Conservation (phyloP, 2,888 invertebrate species). For the Ommatoiulus sabulosus region DNA sequence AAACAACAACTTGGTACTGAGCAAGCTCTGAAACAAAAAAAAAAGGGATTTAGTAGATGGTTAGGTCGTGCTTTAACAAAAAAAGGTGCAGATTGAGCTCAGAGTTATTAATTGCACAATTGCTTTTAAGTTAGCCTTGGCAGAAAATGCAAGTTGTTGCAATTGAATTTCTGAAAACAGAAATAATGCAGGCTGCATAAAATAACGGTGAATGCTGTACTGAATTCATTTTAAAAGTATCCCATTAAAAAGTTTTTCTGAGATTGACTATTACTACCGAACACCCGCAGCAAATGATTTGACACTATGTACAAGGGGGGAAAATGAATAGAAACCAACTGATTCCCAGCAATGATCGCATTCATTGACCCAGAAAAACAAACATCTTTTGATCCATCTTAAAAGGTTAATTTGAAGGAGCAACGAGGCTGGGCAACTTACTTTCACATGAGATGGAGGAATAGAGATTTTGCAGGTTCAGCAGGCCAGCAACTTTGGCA, state of each 20-base stretch:
- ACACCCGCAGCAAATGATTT: not conserved
- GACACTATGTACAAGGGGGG: not conserved
- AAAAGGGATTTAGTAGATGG: not conserved
- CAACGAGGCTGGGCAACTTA: not conserved
- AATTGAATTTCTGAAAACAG: not conserved
- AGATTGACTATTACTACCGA: constrained; percentile 21
- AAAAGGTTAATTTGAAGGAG: not conserved
- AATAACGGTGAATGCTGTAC: not conserved
- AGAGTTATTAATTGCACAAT: constrained; percentile 15
- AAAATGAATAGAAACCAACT: not conserved
- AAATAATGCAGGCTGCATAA: constrained; percentile 17
- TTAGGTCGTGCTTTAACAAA: not conserved
- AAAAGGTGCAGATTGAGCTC: constrained; percentile 21
- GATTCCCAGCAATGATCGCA: not conserved
- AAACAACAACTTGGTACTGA: constrained; percentile 18
- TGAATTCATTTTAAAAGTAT: not conserved
- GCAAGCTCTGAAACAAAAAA: not conserved
- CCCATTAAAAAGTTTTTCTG: not conserved
- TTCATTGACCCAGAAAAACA: not conserved
- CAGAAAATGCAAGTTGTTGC: not conserved
- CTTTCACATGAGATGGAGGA: not conserved
- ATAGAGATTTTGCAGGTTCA: not conserved
- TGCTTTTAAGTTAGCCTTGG: not conserved
- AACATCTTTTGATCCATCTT: not conserved
- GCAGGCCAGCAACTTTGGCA: not conserved